A percentile compares a stretch with the other conserved stretches of the same genome.
Evolutionary conservation across 1,140 invertebrate species (phyloP).

Genomic region (Orchestia grillus): DNA sequence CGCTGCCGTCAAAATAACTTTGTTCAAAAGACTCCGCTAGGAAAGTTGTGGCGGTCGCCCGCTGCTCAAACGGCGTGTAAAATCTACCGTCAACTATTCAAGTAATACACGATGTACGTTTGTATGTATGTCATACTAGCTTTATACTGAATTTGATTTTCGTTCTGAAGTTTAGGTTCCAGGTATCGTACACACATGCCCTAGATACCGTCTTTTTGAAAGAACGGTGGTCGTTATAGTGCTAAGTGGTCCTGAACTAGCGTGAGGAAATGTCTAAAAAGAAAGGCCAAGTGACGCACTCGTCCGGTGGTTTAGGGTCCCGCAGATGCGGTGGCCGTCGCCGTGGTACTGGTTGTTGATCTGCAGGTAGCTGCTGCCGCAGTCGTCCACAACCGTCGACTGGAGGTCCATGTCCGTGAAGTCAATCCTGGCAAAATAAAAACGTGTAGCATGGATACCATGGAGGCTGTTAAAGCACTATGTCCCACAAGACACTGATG

Average conservation of each 20-base stretch:
- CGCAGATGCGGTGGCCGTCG: background rate
- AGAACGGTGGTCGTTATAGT: too few species aligned
- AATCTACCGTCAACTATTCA: background rate
- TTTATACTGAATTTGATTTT: too few species aligned
- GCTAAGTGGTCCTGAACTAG: background rate
- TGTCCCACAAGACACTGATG: too few species aligned
- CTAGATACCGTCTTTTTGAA: too few species aligned
- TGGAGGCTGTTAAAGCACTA: too few species aligned
- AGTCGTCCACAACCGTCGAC: conserved; percentile 13
- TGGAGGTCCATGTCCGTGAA: conserved; percentile 30
- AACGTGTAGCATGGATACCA: background rate
- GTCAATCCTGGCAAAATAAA: background rate
- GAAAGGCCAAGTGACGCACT: background rate
- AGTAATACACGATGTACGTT: too few species aligned
- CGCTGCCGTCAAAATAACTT: background rate
- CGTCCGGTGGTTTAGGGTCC: conserved; percentile 13
- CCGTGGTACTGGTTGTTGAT: conserved; percentile 31
- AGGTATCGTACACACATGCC: too few species aligned
- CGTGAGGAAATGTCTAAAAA: background rate
- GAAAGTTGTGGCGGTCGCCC: background rate
- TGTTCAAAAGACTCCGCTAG: background rate
- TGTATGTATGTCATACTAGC: too few species aligned
- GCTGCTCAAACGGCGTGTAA: too few species aligned
- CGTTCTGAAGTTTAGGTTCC: too few species aligned
- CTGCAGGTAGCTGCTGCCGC: background rate